phyloP scores from a whole-genome alignment of 2,888 invertebrate genomes.

The Lepidochitona cinerea region DNA sequence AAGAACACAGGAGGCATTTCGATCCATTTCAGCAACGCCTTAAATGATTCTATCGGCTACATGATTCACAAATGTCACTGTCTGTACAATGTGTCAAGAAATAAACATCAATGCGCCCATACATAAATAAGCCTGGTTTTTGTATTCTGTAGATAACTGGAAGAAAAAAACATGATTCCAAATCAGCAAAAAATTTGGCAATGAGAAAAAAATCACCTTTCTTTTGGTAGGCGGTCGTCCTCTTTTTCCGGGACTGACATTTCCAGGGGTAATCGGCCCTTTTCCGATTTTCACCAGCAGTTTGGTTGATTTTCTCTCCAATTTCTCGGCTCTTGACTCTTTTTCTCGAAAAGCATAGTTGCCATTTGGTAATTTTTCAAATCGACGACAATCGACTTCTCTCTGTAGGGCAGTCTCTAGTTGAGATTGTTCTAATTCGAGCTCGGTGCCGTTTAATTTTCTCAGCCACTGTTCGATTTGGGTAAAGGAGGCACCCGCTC shows the following conservation, averaged over 20 bases:
- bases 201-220: not conserved
- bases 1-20: too few relatives aligned
- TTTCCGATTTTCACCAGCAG: not conserved
- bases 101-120: too few relatives aligned
- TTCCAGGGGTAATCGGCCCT: not conserved
- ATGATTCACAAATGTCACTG: too few relatives aligned
- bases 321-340: not conserved
- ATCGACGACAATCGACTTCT: constrained; percentile 80
- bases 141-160: too few relatives aligned
- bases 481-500: not conserved
- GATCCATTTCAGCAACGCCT: not conserved
- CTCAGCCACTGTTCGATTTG: not conserved
- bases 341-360: constrained; percentile 38
- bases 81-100: too few relatives aligned
- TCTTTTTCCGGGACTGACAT: not conserved
- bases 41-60: not conserved
- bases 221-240: not conserved
- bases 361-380: constrained; percentile 74
- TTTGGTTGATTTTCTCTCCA: not conserved
- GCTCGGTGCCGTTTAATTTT: not conserved
- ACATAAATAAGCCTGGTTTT: too few relatives aligned
- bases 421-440: not conserved
- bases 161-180: too few relatives aligned
- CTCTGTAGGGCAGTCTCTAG: constrained; percentile 73
- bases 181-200: too few relatives aligned